Base-by-base conservation (phyloP, 2,113 vertebrate genomes). In the Gasterosteus aculeatus region DNA sequence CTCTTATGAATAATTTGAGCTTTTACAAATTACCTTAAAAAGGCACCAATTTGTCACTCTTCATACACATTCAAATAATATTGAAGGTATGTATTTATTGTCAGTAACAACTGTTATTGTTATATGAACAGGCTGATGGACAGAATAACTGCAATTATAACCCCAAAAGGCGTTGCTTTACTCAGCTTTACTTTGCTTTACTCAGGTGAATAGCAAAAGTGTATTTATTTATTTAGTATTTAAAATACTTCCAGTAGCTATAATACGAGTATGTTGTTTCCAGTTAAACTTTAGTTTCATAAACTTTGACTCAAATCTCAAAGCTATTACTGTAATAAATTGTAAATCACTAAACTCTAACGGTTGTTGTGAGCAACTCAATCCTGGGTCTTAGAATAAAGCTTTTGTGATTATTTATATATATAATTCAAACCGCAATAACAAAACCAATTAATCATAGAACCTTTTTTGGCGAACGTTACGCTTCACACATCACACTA, bases 361-460 rank as follows among this genome's bases (percentile, higher is more conserved):
- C 18, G 3, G 58, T 46, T 65, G 42, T 58, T 35, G 41, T 41
- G 5, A 16, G 18, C 31, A 49, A 41, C 44, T 22, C 10, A n/a
- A n/a, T 65, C 31, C 1, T 19, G 14, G 7, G n/a, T 54, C 51
- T 65, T n/a, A 39, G 7, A n/a, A 29, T 58, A 18, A 15, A 19
- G 7, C 15, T 56, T 67, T 19, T 57, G 10, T 8, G 1, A 1
- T 35, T 3, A 19, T 12, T 18, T 22, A 70, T 31, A 18, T 31
- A 63, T 41, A 12, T 5, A 65, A n/a, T 44, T 41, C 3, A 57
- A 22, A 39, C 26, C n/a, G 69, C 46, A 71, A 42, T 39, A 64
- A 51, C 53, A n/a, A 70, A 15, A 33, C 12, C 39, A 74, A 66
- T 85, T 74, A 68, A 29, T 74, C 68, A 66, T 26, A 58, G 14